Base-by-base conservation (phyloP, 2,797 vertebrate species). In the Alectoris magna region DNA sequence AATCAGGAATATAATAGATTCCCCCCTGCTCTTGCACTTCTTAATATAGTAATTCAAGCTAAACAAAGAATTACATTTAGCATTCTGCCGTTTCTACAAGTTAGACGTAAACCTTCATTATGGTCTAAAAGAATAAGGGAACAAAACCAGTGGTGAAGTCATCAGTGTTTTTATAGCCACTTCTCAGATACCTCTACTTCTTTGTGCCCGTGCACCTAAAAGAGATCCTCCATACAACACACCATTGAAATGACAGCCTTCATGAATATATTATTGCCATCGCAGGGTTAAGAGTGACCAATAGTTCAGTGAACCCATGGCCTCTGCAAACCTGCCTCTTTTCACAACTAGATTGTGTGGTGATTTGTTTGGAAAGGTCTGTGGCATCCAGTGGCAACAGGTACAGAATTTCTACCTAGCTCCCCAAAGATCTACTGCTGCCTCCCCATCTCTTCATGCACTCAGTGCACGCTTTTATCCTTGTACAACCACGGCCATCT, bases 381-480 rank as follows among this genome's bases (percentile, higher is more conserved):
- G 29, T 21, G 69, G 36, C 16, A 13, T 70, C 26, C 46, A 39
- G 34, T 27, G 31, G 55, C 16, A 76, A 16, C 7, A 59, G 11
- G 2, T 59, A 64, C 10, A 73, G 73, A 43, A 82, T 5, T 77
- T 91, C 56, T 59, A 11, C 16, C 10, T 48, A 41, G 14, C 11
- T 88, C 56, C 31, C 36, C 11, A 55, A 64, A 44, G 27, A 13
- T 49, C 68, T 62, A 8, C 58, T 82, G 44, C 21, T 56, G 9
- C 2, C 48, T 12, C 24, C 44, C 34, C 43, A 24, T 10, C 7
- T 14, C 3, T 6, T 10, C 49, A 12, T 34, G 29, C 0, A 0
- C 59, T 78, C 36, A 68, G 14, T 21, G 43, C 7, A 44, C 4
- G 3, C 14, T 46, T 0, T 38, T 46, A 19, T 91, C 5, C 1